These are phyloP conservation scores for Sclerodermus sp. DNA, from an alignment of 2,888 invertebrate genomes.

Conservation along the genomic window DNA sequence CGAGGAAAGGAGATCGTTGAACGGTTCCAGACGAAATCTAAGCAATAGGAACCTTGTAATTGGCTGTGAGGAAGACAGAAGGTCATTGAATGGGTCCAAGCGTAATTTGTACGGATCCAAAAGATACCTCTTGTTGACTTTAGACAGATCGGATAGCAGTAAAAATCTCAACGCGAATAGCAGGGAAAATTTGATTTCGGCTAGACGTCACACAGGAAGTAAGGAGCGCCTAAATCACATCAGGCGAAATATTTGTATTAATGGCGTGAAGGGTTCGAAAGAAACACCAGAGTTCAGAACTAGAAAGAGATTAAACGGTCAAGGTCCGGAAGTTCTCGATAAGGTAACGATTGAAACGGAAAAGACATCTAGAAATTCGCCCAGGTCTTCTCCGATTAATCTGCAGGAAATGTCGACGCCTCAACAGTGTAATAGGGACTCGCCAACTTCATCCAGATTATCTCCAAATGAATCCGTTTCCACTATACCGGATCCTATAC, in stretches of 20 bases:
- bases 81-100: slow-evolving; percentile 31
- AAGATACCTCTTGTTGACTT: slow-evolving; percentile 30
- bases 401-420: background rate
- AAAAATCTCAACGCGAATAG: slow-evolving; percentile 20
- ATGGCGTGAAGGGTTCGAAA: slow-evolving; percentile 60
- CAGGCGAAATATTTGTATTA: slow-evolving; percentile 56
- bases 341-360: slow-evolving; percentile 19
- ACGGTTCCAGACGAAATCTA: slow-evolving; percentile 29
- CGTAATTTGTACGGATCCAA: slow-evolving; percentile 33
- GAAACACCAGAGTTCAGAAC: slow-evolving; percentile 56
- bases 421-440: too few species aligned
- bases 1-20: slow-evolving; percentile 27
- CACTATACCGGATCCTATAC: background rate
- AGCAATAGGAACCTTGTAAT: slow-evolving; percentile 12
- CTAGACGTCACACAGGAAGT: slow-evolving; percentile 35
- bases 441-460: background rate
- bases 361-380: background rate
- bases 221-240: slow-evolving; percentile 57
- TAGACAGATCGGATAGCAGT: slow-evolving; percentile 31
- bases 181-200: slow-evolving; percentile 25
- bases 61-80: slow-evolving; percentile 32
- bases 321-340: slow-evolving; percentile 2
- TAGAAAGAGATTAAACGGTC: slow-evolving; percentile 4
- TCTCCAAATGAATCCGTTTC: background rate
- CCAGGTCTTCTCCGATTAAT: too few species aligned